Base-by-base conservation (phyloP, 2,888 invertebrate species). In the Cataglyphis altisquamis region DNA sequence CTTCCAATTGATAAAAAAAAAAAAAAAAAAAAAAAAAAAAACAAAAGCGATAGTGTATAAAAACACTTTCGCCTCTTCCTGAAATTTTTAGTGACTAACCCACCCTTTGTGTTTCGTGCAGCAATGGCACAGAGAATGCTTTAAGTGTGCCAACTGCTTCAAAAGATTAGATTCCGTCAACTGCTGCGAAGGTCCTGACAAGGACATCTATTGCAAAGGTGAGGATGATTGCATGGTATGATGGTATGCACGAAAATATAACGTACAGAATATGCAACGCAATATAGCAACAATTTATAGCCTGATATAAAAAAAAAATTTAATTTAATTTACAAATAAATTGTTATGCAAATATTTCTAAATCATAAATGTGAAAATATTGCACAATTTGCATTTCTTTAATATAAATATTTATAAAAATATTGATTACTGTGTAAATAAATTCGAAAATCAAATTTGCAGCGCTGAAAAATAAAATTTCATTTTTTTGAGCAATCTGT, bases 201-300 rank as follows among this genome's bases (percentile, higher is more conserved):
- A 98, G 96, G 98, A 99, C 95, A 98, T 99, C 96, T 99, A 98
- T 96, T 99, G 99, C 96, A 98, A 98, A 97, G 98, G 98, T 98
- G 96, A 94, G 94, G 67, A 73, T 15, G 25, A 25, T 25, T 25
- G 25, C 25, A 57, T 21, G 32, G 21, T 68, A 62, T 74, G 36
- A 67, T 84, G 68, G 39, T 60, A 18, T 57, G 48, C 10, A 48
- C 45, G 62, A 78, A 64, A 84, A 21, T 66, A 32, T 64, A 83
- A 73, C 15, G 73, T 72, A 74, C 66, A 12, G 45, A 48, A 48
- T 66, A n/a, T 25, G 25, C 36, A n/a, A 60, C 48, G 21, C 18
- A 18, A 21, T 21, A 32, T 48, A 52, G 0, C 66, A 74, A 25
- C 39, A 18, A 57, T 73, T 73, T 73, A 32, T n/a, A 52, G n/a